Percentiles rank a stretch among this genome's conserved stretches.
Conservation (phyloP, 2,113 vertebrate genomes). For the Leptocoma aspasia region DNA sequence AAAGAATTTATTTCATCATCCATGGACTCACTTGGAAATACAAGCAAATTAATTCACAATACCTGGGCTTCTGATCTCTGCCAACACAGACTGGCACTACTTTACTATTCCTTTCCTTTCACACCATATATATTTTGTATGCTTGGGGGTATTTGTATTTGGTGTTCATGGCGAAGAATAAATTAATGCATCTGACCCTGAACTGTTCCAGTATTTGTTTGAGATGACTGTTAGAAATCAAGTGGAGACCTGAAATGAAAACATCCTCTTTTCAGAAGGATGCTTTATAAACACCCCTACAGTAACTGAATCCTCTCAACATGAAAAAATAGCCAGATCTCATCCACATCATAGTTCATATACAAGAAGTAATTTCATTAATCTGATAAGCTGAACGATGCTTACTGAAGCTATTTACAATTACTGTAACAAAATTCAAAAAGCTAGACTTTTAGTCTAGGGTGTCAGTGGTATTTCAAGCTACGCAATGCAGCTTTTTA, state of each 20-base stretch:
- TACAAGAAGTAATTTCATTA: conserved; percentile 73
- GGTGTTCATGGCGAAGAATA: conserved; percentile 22
- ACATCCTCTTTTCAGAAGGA: conserved; percentile 23
- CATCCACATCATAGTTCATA: conserved; percentile 65
- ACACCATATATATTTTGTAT: not conserved
- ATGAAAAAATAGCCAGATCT: conserved; percentile 72
- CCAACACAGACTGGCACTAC: not conserved
- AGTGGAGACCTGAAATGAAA: not conserved
- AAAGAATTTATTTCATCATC: not conserved
- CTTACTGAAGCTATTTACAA: conserved; percentile 92
- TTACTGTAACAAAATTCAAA: conserved; percentile 78
- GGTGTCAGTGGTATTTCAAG: conserved; percentile 85
- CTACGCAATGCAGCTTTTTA: conserved; percentile 77
- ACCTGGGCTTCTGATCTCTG: not conserved
- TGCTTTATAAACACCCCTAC: conserved; percentile 25
- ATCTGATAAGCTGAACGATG: conserved; percentile 76
- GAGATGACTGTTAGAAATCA: conserved; percentile 30
- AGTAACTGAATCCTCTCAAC: conserved; percentile 72
- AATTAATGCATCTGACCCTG: conserved; percentile 13
- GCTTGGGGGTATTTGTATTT: not conserved
- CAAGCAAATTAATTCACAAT: not conserved
- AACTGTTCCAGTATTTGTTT: conserved; percentile 56
- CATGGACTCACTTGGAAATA: not conserved
- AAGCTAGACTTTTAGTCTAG: conserved; percentile 83
- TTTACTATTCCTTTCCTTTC: not conserved